Evolutionary conservation across 2,797 vertebrate species (phyloP), one percentile per base, ranked within the genome.

Genomic region (Bradypodion pumilum): DNA sequence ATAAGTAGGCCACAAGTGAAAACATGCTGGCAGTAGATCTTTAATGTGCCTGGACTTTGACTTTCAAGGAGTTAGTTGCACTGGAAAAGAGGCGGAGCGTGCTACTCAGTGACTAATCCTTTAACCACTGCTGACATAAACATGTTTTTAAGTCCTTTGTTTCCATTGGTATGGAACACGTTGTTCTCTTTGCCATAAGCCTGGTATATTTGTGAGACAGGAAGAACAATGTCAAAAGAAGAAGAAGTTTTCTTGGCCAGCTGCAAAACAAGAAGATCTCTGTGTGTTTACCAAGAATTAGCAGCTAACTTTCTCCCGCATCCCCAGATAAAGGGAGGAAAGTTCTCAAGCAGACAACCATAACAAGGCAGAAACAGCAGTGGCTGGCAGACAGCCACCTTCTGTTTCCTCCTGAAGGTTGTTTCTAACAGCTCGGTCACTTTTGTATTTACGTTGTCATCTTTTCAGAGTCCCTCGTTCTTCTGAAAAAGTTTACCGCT

Each of bases 111-210:
- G 74, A 86, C 40, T 63, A 35, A 29, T 63, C 56, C 13, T 85
- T 89, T 74, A 3, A 42, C 79, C 88, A 89, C 86, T 74, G 2
- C 59, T 49, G 0, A 87, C 88, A 88, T 44, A 93, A 92, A 93
- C 89, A 90, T 95, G 93, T 94, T 95, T 95, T 91, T 80, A 44
- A 46, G 74, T 49, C 82, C 21, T 74, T 3, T 32, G 77, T 42
- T 42, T 82, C 87, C 77, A 87, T 40, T 25, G 0, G 80, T 12
- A 1, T 80, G 74, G 94, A 95, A 95, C 94, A 89, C 0, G 0
- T 75, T 80, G 95, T 95, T 66, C 95, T 91, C 0, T 1, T 66
- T 91, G 83, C 78, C 70, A 86, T 42, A 19, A 5, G 80, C 86
- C 82, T 86, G 91, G 85, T 83, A 16, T 62, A 44, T 77, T 86